Evolutionary conservation across 2,888 invertebrate species (phyloP), one percentile per base, ranked within the genome.

Genomic region (Drosophila aldrichi): DNA sequence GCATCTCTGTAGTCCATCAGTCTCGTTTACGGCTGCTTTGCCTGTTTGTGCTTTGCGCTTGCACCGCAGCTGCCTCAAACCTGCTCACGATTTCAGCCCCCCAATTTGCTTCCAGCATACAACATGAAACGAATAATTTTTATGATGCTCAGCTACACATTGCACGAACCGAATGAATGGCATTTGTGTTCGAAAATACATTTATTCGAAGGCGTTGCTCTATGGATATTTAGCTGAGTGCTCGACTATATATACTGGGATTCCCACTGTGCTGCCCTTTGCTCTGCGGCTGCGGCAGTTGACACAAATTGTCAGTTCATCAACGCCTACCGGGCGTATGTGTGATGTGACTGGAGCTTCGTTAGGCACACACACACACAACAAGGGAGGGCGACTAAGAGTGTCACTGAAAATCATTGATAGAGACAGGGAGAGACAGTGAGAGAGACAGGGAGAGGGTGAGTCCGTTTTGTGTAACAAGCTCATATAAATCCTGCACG

Each of bases 241-340:
- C 54, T 22, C 25, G 54, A 18, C 54, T 40, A n/a, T 40, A n/a
- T 40, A 25, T 40, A 25, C 40, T 18, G 12, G 22, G 54, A 54
- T 40, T 12, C 40, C 12, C 38, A 25, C n/a, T 40, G 40, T 29
- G 25, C 25, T 54, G 84, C 74, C 80, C 79, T 79, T 75, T 84
- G 88, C 85, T 74, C 80, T 77, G 80, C 69, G 75, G 80, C 76
- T 58, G 64, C 34, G 72, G 81, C 82, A 90, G 89, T 90, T 90
- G 89, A 87, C 90, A 90, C 82, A 90, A 88, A 90, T 88, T 90
- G 88, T 88, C 88, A 90, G 89, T 89, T 89, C 88, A 88, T 90
- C 88, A 89, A 90, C 90, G 90, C 88, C 87, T 89, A 86, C 89
- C 71, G 74, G 75, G 73, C 88, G 80, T 80, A 84, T 82, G 82